Evolutionary conservation across 2,888 invertebrate genomes (phyloP).

Genomic region (Megastigmus dorsalis): DNA sequence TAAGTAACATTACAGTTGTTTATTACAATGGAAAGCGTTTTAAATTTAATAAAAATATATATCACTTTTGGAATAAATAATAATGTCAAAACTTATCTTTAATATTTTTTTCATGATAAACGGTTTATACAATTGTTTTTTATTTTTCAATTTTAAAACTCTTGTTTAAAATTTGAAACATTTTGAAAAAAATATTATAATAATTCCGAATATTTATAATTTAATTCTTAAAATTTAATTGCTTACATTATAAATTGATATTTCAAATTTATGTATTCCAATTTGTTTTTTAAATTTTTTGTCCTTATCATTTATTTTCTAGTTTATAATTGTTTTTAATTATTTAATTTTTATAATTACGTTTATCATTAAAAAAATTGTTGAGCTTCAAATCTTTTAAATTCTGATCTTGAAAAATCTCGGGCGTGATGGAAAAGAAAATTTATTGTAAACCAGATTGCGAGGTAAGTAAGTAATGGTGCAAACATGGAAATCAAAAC

Average conservation of each 20-base stretch:
- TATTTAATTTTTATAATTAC: background rate
- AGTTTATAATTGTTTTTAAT: background rate
- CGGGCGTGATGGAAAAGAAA: constrained; percentile 21
- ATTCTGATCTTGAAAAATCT: constrained; percentile 10
- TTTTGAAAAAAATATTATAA: no score
- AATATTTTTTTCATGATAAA: background rate
- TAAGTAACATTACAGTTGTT: constrained; percentile 2
- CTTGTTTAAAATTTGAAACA: no score
- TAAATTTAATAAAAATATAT: background rate
- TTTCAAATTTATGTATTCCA: background rate
- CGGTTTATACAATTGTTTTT: background rate
- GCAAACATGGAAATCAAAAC: background rate
- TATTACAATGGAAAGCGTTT: background rate
- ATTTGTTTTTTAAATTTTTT: background rate
- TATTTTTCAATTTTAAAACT: background rate
- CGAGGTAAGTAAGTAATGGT: constrained; percentile 52
- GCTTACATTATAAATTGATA: no score
- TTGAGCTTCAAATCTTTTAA: background rate
- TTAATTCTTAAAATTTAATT: no score
- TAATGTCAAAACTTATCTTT: background rate
- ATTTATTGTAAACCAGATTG: constrained; percentile 34
- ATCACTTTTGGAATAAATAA: no score
- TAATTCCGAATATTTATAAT: no score
- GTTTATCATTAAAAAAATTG: constrained; percentile 17
- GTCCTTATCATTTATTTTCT: background rate